Evolutionary conservation across 2,888 invertebrate genomes (phyloP).

Genomic region (Apotomis betuletana): DNA sequence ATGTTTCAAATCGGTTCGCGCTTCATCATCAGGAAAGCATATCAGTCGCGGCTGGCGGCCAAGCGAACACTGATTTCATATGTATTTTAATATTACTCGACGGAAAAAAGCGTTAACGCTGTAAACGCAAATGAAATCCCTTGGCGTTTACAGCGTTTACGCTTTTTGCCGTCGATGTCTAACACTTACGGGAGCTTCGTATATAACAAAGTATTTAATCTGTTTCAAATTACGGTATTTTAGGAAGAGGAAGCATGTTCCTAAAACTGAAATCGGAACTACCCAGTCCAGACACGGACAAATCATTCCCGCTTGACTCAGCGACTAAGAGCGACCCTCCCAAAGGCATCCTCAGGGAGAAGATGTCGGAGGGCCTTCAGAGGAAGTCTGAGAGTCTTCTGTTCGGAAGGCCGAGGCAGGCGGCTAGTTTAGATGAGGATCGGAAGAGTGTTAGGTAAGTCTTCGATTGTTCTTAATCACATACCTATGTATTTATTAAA

Average conservation of each 20-base stretch:
- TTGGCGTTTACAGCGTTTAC: too few species aligned
- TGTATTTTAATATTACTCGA: too few species aligned
- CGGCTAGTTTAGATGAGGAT: constrained; percentile 86
- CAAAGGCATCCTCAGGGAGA: constrained; percentile 86
- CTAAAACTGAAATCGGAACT: constrained; percentile 69
- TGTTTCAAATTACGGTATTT: constrained; percentile 22
- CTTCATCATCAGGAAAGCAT: too few species aligned
- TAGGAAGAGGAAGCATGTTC: constrained; percentile 76
- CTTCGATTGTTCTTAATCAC: too few species aligned
- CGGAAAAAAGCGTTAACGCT: too few species aligned
- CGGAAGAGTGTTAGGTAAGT: constrained; percentile 87
- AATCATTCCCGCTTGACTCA: constrained; percentile 69
- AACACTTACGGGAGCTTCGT: too few species aligned
- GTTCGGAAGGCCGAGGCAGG: constrained; percentile 60
- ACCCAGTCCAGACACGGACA: constrained; percentile 76
- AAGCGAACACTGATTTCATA: too few species aligned
- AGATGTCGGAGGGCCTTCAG: constrained; percentile 66
- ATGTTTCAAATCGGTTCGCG: too few species aligned
- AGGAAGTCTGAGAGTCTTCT: constrained; percentile 63
- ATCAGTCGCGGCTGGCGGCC: too few species aligned
- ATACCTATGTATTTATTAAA: too few species aligned
- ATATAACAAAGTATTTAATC: constrained; percentile 9
- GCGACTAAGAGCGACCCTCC: constrained; percentile 77
- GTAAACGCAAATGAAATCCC: too few species aligned
- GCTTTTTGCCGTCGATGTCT: too few species aligned